Conservation (phyloP, 2,797 vertebrate species). For the Loriculus beryllinus region DNA sequence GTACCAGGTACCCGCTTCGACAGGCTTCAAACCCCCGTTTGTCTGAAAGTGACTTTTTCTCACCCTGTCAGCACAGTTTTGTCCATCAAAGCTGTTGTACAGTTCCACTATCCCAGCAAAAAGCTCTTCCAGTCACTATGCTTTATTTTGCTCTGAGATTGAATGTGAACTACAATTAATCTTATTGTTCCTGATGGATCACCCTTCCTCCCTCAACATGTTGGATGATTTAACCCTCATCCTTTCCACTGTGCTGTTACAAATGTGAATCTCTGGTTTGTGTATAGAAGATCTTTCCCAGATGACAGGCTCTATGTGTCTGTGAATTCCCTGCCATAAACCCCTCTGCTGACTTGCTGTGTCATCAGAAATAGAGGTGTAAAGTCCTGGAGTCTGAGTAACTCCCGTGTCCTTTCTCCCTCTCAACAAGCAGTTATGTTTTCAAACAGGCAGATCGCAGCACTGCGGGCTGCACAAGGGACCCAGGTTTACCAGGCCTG, state of each 20-base stretch:
- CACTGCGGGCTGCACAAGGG: slow-evolving; percentile 73
- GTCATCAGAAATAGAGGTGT: neutral
- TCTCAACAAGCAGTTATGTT: slow-evolving; percentile 73
- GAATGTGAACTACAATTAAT: neutral
- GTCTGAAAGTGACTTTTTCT: neutral
- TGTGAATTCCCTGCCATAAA: neutral
- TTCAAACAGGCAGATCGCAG: slow-evolving; percentile 79
- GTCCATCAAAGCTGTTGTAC: neutral
- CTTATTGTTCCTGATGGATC: neutral
- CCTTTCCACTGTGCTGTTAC: neutral
- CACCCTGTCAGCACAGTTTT: accelerated
- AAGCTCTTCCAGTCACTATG: neutral
- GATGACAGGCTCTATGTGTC: neutral
- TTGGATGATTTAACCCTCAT: neutral
- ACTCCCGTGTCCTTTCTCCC: neutral
- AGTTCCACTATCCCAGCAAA: neutral
- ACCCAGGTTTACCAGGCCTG: slow-evolving; percentile 73
- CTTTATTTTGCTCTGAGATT: neutral
- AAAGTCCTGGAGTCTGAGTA: neutral
- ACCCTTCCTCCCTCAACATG: neutral
- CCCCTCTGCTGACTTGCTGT: neutral
- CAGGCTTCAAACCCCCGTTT: neutral
- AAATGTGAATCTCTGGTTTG: neutral
- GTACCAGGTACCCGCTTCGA: neutral
- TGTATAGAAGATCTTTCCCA: neutral